Evolutionary conservation across 2,888 invertebrate genomes (phyloP), one percentile per base, ranked within the genome.

Genomic region (Eumerus sabulonum): DNA sequence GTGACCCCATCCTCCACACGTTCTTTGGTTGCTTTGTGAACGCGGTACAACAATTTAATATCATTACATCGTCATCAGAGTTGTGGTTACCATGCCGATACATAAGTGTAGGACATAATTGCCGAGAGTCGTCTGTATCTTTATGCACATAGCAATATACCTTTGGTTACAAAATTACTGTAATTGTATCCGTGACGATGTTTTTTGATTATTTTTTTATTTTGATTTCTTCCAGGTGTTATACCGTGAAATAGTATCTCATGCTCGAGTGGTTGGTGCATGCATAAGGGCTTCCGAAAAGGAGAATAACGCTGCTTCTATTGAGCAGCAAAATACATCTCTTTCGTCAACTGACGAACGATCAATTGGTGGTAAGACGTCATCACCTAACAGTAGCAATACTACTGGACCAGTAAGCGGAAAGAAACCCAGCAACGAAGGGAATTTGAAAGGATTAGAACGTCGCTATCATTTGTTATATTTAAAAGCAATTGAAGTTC

Each of bases 221-320:
- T 48, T 47, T 18, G 50, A 48, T 60, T 13, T n/a, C 82, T 90
- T 91, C 19, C 92, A 97, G 97, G 94, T 94, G 91, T 93, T 97
- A 89, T 96, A 97, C 91, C 93, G 93, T 87, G 96, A 97, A 91
- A 96, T 97, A 90, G 95, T 96, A 92, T 95, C 95, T 89, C 96
- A 95, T 91, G 94, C 94, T 85, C 93, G 94, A 90, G 94, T 94
- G 89, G 95, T 95, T 93, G 90, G 93, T 94, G 89, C 93, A 93
- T 89, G 92, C 93, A 88, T 94, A 93, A 90, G 93, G 91, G 87
- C 92, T 91, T 86, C 91, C 91, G 85, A 92, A 91, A 90, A 90
- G 85, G 87, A 87, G 84, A 82, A 54, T 56, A 72, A 59, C 13
- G 16, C 71, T 84, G 68, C 83, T 85, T 85, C 82, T 83, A 68